Percentiles rank a stretch among this genome's conserved stretches.
Conservation (phyloP, 1,140 invertebrate species). For the Drosophila gunungcola region DNA sequence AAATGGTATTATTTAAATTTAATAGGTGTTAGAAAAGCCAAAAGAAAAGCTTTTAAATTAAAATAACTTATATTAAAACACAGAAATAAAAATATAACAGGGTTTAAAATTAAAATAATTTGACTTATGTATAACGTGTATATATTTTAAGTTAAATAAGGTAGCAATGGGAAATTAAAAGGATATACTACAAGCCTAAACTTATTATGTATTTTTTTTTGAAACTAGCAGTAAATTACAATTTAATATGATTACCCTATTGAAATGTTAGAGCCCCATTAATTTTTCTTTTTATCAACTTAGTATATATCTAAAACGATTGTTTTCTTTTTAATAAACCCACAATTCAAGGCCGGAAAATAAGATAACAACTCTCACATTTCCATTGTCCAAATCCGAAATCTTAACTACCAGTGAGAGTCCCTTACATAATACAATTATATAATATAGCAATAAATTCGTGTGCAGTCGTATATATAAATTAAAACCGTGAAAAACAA, state of each 20-base stretch:
- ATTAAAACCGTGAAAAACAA: conserved; percentile 70
- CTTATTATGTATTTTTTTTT: too few relatives aligned
- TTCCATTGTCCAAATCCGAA: conserved; percentile 22
- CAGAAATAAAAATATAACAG: too few relatives aligned
- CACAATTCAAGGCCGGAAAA: background rate
- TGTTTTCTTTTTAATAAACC: background rate
- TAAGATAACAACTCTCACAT: conserved; percentile 15
- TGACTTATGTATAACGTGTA: background rate
- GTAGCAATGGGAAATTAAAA: too few relatives aligned
- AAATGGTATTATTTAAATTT: background rate
- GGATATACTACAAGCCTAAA: too few relatives aligned
- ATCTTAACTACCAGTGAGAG: conserved; percentile 28
- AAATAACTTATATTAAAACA: background rate
- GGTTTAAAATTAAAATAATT: background rate
- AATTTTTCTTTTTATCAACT: background rate
- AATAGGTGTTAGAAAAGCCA: too few relatives aligned
- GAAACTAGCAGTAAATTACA: too few relatives aligned
- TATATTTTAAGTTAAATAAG: too few relatives aligned
- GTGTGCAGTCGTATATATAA: conserved; percentile 63
- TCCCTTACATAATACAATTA: conserved; percentile 58
- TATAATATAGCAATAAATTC: conserved; percentile 80
- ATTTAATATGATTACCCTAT: background rate
- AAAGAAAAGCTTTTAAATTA: background rate
- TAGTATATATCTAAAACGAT: background rate
- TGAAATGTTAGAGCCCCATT: background rate